These are phyloP conservation scores for Mantis religiosa DNA, from an alignment of 2,888 invertebrate genomes.

Conservation along the genomic window DNA sequence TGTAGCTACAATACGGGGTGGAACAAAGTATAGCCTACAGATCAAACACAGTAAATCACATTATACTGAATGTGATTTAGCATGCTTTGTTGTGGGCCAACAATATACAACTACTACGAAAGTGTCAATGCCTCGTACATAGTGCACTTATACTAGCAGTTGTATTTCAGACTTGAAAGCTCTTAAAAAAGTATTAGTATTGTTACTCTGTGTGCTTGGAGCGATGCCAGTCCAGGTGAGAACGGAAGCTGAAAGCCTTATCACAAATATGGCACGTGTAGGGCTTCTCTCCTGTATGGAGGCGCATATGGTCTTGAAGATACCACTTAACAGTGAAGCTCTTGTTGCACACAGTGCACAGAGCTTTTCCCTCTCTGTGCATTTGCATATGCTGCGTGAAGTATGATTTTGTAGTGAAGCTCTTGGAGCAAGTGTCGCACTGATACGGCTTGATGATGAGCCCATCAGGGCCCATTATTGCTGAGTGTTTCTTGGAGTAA, in stretches of 20 bases:
- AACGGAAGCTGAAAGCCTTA: conserved; percentile 9
- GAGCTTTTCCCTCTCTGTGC: conserved; percentile 5
- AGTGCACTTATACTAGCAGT: too few species aligned
- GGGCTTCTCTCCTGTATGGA: conserved; percentile 4
- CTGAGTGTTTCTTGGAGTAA: neutral
- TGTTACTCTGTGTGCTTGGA: neutral
- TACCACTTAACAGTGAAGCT: conserved; percentile 7
- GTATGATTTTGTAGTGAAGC: conserved; percentile 8
- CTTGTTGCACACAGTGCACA: conserved; percentile 2
- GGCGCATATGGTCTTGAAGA: conserved; percentile 5
- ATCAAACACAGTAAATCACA: too few species aligned
- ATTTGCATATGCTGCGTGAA: conserved; percentile 1
- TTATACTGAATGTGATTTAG: too few species aligned
- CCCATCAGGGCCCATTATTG: neutral
- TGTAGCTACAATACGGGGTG: too few species aligned
- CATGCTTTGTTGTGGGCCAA: too few species aligned
- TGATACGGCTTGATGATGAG: conserved; percentile 9
- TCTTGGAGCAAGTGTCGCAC: neutral
- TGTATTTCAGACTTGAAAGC: neutral
- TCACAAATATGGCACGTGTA: conserved; percentile 3
- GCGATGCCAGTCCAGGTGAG: conserved; percentile 6
- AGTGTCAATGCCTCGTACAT: too few species aligned
- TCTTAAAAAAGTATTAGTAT: neutral
- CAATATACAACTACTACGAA: too few species aligned
- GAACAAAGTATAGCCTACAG: too few species aligned